phyloP scores from a whole-genome alignment of 1,140 invertebrate species.

The Medauroidea extradentata region DNA sequence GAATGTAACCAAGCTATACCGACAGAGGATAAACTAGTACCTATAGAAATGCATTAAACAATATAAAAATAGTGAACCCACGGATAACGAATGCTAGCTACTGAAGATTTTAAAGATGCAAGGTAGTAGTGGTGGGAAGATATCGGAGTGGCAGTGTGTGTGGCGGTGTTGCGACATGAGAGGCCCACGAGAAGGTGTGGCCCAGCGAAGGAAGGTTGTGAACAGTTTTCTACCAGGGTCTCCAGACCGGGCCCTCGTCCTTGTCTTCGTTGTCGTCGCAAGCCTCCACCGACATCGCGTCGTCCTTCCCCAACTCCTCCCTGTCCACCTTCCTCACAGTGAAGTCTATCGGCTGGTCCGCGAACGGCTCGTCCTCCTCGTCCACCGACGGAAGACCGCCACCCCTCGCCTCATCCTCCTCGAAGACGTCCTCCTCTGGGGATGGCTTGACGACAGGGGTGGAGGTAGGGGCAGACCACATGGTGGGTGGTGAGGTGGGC shows the following conservation, averaged over 20 bases:
- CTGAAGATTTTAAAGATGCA: too few species aligned
- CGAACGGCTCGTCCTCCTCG: background rate
- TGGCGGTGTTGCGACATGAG: too few species aligned
- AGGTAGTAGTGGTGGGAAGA: too few species aligned
- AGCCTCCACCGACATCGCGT: background rate
- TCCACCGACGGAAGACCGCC: too few species aligned
- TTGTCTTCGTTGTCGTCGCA: conserved; percentile 3
- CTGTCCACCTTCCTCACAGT: background rate
- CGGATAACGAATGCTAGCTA: too few species aligned
- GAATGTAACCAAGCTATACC: too few species aligned
- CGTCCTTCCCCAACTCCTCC: background rate
- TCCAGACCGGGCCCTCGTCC: conserved; percentile 7
- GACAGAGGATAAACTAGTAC: too few species aligned
- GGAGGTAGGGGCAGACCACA: background rate
- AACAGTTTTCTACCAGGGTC: conserved; percentile 13
- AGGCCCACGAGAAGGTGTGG: too few species aligned
- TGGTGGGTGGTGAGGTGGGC: background rate
- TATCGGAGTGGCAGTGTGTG: too few species aligned
- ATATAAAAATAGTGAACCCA: too few species aligned
- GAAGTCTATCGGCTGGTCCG: conserved; percentile 12
- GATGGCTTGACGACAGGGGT: background rate
- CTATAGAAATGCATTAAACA: too few species aligned
- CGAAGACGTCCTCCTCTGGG: background rate
- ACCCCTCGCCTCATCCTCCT: background rate
- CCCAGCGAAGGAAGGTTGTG: too few species aligned